A percentile compares a stretch with the other conserved stretches of the same genome.
Conservation (phyloP, 2,888 invertebrate genomes). For the Tetragonisca angustula region DNA sequence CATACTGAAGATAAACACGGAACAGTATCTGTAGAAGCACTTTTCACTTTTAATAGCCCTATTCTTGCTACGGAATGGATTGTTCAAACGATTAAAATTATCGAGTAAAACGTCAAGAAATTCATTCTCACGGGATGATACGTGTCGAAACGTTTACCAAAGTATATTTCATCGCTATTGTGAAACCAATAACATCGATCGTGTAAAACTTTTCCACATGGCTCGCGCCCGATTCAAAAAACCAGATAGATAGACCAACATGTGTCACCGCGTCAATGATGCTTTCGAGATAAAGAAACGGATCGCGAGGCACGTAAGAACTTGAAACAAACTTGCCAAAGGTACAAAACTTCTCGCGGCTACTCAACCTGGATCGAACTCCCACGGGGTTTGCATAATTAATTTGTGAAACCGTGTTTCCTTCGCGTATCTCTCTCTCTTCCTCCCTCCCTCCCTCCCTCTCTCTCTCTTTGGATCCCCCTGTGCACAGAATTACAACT, state of each 20-base stretch:
- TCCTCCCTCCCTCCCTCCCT: not conserved
- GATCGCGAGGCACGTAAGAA: conserved; percentile 22
- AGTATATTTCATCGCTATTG: not conserved
- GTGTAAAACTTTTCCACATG: not conserved
- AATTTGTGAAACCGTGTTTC: conserved; percentile 60
- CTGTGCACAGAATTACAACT: not conserved
- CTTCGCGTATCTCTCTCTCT: not conserved
- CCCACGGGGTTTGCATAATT: conserved; percentile 63
- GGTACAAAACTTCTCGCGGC: conserved; percentile 50
- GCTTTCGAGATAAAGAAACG: not conserved
- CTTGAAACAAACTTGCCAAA: conserved; percentile 56
- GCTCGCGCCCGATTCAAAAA: not conserved
- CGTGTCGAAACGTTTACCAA: not conserved
- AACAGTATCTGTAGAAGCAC: no score
- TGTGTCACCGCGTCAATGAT: not conserved
- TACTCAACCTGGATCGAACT: conserved; percentile 37
- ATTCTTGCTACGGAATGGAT: no score
- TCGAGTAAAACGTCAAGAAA: not conserved
- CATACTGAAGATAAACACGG: no score
- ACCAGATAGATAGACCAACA: not conserved
- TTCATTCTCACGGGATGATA: not conserved
- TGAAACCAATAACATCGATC: not conserved
- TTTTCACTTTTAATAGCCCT: no score
- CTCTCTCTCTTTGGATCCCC: not conserved
- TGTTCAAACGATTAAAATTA: no score